Evolutionary conservation across 2,888 invertebrate species (phyloP), one percentile per base, ranked within the genome.

Genomic region (Masnerella sp.): DNA sequence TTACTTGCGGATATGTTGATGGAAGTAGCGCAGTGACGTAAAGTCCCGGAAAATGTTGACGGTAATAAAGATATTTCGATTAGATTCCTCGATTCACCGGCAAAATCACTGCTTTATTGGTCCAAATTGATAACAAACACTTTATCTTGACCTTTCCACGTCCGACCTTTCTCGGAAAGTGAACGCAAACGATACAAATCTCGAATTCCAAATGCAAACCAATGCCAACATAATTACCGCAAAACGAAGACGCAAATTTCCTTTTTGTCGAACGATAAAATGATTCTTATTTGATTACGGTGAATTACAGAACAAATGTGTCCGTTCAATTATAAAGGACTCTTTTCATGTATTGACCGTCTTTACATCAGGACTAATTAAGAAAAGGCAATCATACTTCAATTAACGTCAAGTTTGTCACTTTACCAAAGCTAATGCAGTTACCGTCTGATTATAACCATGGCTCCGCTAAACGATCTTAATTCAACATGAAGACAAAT

Each of bases 341-440:
- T 7, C 3, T 22, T 22, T 22, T 22, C 22, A 22, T 22, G 7
- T 20, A 42, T 42, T 42, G 11, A 42, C 3, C 20, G 18, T 18
- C 20, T 11, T 42, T 11, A 42, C 20, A 20, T 42, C 20, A 5
- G n/a, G 20, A 11, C 40, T 20, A 20, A 20, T 20, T 20, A 42
- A 42, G 40, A 42, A n/a, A n/a, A n/a, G 40, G n/a, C 20, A 42
- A 42, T 42, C 40, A 11, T 20, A 20, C 14, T 20, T 1, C 9
- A 42, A 20, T 42, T 1, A 20, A 18, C 40, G 40, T 42, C n/a
- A 42, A 42, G 40, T 42, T 42, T 42, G 40, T 42, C 40, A 42
- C n/a, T 18, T 42, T 2, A 20, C n/a, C 20, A 42, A 20, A n/a
- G 20, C 18, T 42, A 42, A 42, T 42, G 9, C 20, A 42, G 20